A percentile compares a stretch with the other conserved stretches of the same genome.
Evolutionary conservation across 2,888 invertebrate species (phyloP).

Genomic region (Toxonevra muliebris): DNA sequence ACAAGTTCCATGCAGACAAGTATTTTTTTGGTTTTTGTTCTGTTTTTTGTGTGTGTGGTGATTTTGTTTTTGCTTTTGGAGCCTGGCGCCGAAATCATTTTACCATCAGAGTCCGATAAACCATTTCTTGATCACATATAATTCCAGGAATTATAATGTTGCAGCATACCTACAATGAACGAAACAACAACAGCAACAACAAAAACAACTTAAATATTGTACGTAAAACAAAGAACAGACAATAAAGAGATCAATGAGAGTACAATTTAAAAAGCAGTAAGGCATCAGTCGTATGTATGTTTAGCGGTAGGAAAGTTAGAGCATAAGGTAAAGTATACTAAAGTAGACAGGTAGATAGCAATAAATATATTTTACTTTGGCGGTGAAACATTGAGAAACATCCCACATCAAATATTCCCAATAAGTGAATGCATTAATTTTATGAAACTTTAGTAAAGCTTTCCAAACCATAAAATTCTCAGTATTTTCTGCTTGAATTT

Average conservation of each 20-base stretch:
- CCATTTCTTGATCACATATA: constrained; percentile 18
- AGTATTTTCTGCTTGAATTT: no score
- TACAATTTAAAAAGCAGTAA: no score
- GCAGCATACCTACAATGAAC: neutral
- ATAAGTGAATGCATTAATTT: no score
- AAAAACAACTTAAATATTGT: neutral
- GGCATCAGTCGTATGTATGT: no score
- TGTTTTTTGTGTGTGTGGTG: constrained; percentile 2
- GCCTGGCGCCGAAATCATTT: constrained; percentile 54
- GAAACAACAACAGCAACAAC: neutral
- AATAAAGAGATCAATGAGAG: neutral
- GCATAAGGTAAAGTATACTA: no score
- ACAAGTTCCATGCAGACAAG: neutral
- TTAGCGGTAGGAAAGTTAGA: no score
- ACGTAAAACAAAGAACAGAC: neutral
- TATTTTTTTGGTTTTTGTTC: neutral
- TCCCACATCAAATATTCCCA: no score
- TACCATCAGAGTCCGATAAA: constrained; percentile 37
- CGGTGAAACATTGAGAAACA: no score
- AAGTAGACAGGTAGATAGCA: no score
- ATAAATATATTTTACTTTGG: no score
- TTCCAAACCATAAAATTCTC: no score
- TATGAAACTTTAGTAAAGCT: no score
- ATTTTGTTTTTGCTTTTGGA: constrained; percentile 39
- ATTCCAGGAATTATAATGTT: constrained; percentile 23